These are phyloP conservation scores for Plebejus anna DNA, from an alignment of 2,888 invertebrate species.

Conservation along the genomic window DNA sequence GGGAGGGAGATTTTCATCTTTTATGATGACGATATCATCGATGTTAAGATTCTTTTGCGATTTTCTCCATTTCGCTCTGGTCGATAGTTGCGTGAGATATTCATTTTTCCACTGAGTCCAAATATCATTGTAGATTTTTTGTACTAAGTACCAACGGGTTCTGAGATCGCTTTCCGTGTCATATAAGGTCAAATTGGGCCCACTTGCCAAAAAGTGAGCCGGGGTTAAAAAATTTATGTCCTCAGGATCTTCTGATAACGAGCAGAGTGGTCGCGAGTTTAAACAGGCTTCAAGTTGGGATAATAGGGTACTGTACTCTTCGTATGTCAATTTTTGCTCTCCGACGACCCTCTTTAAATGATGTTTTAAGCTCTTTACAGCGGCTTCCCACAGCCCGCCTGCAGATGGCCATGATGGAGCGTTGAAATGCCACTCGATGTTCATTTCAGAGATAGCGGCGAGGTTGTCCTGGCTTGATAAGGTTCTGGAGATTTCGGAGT, in stretches of 20 bases:
- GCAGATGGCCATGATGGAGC: background rate
- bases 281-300: too few relatives aligned
- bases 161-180: conserved; percentile 30
- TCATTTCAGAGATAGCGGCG: background rate
- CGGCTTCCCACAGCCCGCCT: background rate
- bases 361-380: too few relatives aligned
- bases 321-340: too few relatives aligned
- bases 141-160: conserved; percentile 31
- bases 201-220: conserved; percentile 29
- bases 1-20: too few relatives aligned
- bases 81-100: too few relatives aligned
- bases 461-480: background rate
- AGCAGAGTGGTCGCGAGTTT: too few relatives aligned
- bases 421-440: conserved; percentile 7
- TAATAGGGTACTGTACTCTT: too few relatives aligned
- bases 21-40: background rate
- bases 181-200: conserved; percentile 14
- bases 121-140: conserved; percentile 31
- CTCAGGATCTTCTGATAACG: too few relatives aligned
- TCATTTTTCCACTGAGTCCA: conserved; percentile 26
- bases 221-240: conserved; percentile 3
- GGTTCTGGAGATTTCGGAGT: background rate
- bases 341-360: too few relatives aligned
- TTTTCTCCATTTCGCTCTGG: too few relatives aligned
- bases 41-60: conserved; percentile 27